Percentiles rank a stretch among this genome's conserved stretches.
Evolutionary conservation across 2,797 vertebrate species (phyloP).

Genomic region (Emys orbicularis): DNA sequence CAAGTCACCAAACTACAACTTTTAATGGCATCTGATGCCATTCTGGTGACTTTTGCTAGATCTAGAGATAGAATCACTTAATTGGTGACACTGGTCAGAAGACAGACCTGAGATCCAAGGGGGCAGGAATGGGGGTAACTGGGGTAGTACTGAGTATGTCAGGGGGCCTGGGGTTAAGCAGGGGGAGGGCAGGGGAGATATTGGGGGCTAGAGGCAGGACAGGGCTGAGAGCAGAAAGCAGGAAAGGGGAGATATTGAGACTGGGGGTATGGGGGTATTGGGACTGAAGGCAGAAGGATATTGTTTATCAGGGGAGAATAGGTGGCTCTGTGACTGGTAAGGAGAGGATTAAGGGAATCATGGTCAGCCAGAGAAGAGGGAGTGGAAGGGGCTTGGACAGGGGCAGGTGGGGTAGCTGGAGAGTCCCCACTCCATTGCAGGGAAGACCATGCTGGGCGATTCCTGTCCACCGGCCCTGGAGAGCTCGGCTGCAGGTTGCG

Average conservation of each 20-base stretch:
- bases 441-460: background rate
- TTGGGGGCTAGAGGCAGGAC: background rate
- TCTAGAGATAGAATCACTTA: background rate
- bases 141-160: background rate
- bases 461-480: background rate
- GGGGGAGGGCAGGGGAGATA: background rate
- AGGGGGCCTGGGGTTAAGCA: background rate
- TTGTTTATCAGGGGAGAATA: background rate
- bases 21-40: background rate
- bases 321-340: background rate
- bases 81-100: background rate
- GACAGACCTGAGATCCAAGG: background rate
- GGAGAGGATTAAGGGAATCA: background rate
- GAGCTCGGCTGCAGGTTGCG: background rate
- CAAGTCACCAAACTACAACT: background rate
- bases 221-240: background rate
- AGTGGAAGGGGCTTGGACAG: background rate
- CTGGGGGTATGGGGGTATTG: background rate
- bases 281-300: background rate
- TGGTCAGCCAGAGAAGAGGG: background rate
- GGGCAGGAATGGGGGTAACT: background rate
- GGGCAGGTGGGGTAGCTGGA: background rate
- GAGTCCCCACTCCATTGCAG: background rate
- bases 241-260: background rate
- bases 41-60: background rate